These are phyloP conservation scores for Rhegmatorhina hoffmannsi DNA, from an alignment of 2,113 vertebrate species.

Conservation along the genomic window DNA sequence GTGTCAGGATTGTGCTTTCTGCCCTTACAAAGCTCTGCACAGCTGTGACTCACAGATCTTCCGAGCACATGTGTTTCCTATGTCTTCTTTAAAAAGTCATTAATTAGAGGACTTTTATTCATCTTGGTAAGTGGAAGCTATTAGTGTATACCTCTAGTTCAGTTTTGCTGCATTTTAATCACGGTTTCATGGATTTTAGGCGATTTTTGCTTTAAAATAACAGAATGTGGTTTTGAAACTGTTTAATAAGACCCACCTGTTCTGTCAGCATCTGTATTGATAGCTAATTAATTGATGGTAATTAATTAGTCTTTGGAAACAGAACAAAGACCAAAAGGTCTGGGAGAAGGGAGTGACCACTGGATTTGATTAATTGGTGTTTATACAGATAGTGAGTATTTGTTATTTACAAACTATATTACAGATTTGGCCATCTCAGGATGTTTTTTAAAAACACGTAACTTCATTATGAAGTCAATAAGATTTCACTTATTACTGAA, in stretches of 20 bases:
- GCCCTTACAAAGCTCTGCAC: not conserved
- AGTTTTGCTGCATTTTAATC: not conserved
- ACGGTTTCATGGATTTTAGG: not conserved
- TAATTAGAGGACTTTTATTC: not conserved
- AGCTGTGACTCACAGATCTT: not conserved
- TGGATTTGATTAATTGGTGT: conserved; percentile 1
- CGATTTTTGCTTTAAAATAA: not conserved
- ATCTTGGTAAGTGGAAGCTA: not conserved
- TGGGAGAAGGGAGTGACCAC: not conserved
- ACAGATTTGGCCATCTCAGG: not conserved
- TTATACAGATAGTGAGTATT: not conserved
- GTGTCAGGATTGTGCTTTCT: not conserved
- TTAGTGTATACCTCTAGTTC: not conserved
- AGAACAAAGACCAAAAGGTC: not conserved
- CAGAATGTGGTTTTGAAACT: not conserved
- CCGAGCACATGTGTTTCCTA: not conserved
- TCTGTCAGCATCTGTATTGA: not conserved
- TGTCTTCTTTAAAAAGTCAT: not conserved
- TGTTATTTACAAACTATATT: not conserved
- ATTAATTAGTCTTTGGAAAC: not conserved
- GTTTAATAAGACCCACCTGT: not conserved
- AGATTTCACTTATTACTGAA: not conserved
- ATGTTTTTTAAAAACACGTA: not conserved
- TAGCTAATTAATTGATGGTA: not conserved
- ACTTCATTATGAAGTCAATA: conserved; percentile 10